Percentiles rank a stretch among this genome's conserved stretches.
Evolutionary conservation across 2,888 invertebrate species (phyloP).

Genomic region (Nymphalis urticae): DNA sequence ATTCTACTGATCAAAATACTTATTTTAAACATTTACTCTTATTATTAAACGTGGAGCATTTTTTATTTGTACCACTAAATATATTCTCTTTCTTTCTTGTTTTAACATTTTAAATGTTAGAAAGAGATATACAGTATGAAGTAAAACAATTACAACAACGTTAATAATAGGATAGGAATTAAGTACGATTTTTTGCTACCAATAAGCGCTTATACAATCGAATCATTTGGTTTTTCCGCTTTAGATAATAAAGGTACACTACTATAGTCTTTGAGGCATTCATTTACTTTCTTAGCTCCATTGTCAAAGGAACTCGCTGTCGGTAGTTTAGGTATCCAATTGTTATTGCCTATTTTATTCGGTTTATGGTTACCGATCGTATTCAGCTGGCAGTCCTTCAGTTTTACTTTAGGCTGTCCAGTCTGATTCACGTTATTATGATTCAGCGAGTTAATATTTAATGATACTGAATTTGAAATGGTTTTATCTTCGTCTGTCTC

Average conservation of each 20-base stretch:
- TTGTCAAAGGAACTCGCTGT: slow-evolving; percentile 75
- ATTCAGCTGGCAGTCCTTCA: slow-evolving; percentile 67
- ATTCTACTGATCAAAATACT: slow-evolving; percentile 7
- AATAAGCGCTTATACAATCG: slow-evolving; percentile 57
- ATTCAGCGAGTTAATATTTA: slow-evolving; percentile 68
- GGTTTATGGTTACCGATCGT: slow-evolving; percentile 64
- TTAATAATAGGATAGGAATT: neutral
- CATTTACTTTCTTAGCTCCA: slow-evolving; percentile 62
- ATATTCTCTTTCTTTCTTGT: neutral
- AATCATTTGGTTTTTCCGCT: slow-evolving; percentile 72
- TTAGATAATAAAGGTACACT: slow-evolving; percentile 74
- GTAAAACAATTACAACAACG: neutral
- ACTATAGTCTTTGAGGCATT: slow-evolving; percentile 73
- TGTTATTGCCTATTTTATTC: slow-evolving; percentile 75
- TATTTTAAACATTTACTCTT: slow-evolving; percentile 4
- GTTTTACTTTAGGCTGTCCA: slow-evolving; percentile 66
- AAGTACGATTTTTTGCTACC: slow-evolving; percentile 14
- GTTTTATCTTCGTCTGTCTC: slow-evolving; percentile 63
- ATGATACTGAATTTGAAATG: slow-evolving; percentile 65
- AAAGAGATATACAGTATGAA: neutral
- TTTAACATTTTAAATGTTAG: neutral
- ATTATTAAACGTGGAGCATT: slow-evolving; percentile 1
- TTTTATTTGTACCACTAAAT: neutral
- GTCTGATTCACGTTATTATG: slow-evolving; percentile 60
- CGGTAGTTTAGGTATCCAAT: slow-evolving; percentile 74